These are phyloP conservation scores for Spinibarbus caldwelli DNA, from an alignment of 2,797 vertebrate species.

Conservation along the genomic window DNA sequence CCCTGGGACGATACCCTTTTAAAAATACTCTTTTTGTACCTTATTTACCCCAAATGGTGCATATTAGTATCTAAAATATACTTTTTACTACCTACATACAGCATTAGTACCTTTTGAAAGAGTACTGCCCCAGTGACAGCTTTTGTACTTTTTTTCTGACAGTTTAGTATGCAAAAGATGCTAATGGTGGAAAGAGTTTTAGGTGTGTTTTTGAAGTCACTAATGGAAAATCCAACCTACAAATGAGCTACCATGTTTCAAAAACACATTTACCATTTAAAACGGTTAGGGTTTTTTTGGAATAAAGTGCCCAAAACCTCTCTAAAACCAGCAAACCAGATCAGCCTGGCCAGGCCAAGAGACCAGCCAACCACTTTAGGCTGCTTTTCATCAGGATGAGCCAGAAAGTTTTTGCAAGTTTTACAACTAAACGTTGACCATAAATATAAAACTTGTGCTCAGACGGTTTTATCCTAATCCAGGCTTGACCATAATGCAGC, in stretches of 20 bases:
- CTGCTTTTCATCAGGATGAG: not conserved
- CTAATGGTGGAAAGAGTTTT: not conserved
- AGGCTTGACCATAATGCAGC: not conserved
- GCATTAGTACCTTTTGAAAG: not conserved
- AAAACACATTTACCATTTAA: not conserved
- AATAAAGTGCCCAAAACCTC: not conserved
- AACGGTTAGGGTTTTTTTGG: not conserved
- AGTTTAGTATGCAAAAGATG: not conserved
- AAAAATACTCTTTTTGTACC: not conserved
- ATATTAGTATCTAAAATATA: not conserved
- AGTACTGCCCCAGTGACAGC: not conserved
- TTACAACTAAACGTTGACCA: not conserved
- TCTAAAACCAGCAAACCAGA: not conserved
- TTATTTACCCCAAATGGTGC: not conserved
- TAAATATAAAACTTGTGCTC: not conserved
- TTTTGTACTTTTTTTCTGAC: not conserved
- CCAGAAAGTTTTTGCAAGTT: not conserved
- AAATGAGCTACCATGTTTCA: not conserved
- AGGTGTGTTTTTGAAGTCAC: not conserved
- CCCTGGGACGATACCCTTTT: no score
- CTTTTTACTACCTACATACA: not conserved
- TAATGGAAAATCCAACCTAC: not conserved
- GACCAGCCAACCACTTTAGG: not conserved
- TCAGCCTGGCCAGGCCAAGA: not conserved
- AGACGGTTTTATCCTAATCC: slow-evolving; percentile 3